Base-by-base conservation (phyloP, 2,888 invertebrate genomes). In the Oligia strigilis region DNA sequence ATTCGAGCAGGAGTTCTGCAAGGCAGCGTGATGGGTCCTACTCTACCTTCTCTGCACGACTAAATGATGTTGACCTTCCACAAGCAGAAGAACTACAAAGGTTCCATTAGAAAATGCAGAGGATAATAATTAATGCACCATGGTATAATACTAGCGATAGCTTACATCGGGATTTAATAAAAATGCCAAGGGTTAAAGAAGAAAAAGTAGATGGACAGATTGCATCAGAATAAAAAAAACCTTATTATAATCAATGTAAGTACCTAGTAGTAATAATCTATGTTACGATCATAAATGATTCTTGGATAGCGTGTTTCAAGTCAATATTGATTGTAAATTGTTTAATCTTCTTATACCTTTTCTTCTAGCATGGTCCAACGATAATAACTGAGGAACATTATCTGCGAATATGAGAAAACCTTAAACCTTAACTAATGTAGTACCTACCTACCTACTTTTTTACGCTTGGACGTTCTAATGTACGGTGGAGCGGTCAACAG, bases 241-340 rank as follows among this genome's bases (percentile, higher is more conserved):
- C 23, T 23, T n/a, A 58, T n/a, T n/a, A n/a, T 60, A n/a, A n/a
- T 60, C 58, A n/a, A 60, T 29, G 29, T 60, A n/a, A 23, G 60
- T 60, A 11, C 4, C 23, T 58, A 23, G 8, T 23, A 36, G 4
- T 6, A 40, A 40, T 40, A 40, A 58, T 23, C 58, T 58, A n/a
- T n/a, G 60, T n/a, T 1, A 60, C n/a, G n/a, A n/a, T n/a, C 60
- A 1, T 29, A 29, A 29, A 60, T n/a, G n/a, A n/a, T 60, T n/a
- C 11, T 60, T 60, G n/a, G n/a, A n/a, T 11, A n/a, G 11, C 60
- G 60, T 13, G 11, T n/a, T 60, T 60, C n/a, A n/a, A 60, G 60
- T 13, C 60, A 60, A 58, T 60, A 60, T n/a, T n/a, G 60, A 60
- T 60, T n/a, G 60, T 58, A 60, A 60, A 60, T n/a, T n/a, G 60